A percentile compares a stretch with the other conserved stretches of the same genome.
Conservation (phyloP, 2,113 vertebrate species). For the Limnothrissa miodon region DNA sequence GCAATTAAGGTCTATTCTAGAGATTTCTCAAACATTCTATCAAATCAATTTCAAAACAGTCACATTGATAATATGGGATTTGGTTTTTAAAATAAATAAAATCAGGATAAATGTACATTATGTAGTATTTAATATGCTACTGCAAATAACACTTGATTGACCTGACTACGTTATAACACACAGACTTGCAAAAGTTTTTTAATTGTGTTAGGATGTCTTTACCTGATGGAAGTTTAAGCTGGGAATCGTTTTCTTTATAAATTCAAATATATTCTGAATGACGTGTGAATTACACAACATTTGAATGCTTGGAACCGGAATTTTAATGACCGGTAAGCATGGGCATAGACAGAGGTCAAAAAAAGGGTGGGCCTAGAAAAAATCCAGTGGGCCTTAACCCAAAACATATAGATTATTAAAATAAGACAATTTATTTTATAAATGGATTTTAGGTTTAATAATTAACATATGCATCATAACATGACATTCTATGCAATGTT, state of each 20-base stretch:
- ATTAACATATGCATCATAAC: too few relatives aligned
- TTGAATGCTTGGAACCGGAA: too few relatives aligned
- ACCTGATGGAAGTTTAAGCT: slow-evolving; percentile 67
- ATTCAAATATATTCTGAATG: slow-evolving; percentile 78
- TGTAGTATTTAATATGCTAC: neutral
- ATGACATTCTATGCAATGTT: too few relatives aligned
- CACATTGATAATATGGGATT: neutral
- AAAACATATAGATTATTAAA: too few relatives aligned
- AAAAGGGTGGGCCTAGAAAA: too few relatives aligned
- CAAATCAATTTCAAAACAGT: slow-evolving; percentile 49
- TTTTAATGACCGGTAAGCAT: too few relatives aligned
- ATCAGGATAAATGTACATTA: neutral
- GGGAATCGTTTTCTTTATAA: slow-evolving; percentile 64
- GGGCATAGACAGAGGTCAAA: too few relatives aligned
- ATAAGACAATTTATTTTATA: too few relatives aligned
- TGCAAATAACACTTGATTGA: neutral
- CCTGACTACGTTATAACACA: neutral
- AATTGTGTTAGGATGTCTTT: slow-evolving; percentile 94
- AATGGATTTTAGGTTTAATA: too few relatives aligned
- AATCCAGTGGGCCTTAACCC: too few relatives aligned
- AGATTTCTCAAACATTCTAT: slow-evolving; percentile 71
- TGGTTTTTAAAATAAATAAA: neutral
- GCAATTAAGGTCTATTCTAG: slow-evolving; percentile 95
- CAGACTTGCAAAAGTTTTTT: slow-evolving; percentile 65
- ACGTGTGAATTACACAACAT: slow-evolving; percentile 86